These are phyloP conservation scores for Bubalus kerabau DNA, from an alignment of 2,113 vertebrate genomes.

Conservation along the genomic window DNA sequence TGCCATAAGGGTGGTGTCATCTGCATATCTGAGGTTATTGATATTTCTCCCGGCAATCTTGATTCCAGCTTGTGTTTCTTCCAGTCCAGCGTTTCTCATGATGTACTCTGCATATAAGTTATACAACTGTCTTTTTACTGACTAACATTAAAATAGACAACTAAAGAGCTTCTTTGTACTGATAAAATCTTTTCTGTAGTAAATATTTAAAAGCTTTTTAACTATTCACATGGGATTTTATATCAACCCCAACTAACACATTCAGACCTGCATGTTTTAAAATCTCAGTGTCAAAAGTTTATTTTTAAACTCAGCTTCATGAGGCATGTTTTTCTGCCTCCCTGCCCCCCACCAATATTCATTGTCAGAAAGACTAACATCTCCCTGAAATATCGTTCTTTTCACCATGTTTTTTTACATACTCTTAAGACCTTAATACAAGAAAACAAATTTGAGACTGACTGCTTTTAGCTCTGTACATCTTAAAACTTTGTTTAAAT, in stretches of 20 bases:
- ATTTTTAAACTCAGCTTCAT: neutral
- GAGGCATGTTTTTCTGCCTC: neutral
- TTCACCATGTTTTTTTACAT: neutral
- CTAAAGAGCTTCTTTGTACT: neutral
- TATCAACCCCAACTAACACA: neutral
- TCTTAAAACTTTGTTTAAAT: constrained; percentile 1
- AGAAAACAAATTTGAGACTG: neutral
- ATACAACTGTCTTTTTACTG: neutral
- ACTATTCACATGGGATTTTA: neutral
- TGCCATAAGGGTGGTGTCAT: no score
- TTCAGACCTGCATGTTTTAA: neutral
- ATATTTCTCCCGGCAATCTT: no score
- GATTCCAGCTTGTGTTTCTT: no score
- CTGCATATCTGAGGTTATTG: no score
- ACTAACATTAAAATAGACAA: constrained; percentile 1
- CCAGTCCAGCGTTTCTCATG: no score
- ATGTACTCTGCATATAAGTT: no score
- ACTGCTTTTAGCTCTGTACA: neutral
- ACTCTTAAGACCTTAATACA: neutral
- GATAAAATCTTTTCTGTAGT: neutral
- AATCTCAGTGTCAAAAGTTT: constrained; percentile 2
- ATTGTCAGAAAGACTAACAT: neutral
- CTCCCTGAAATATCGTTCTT: neutral
- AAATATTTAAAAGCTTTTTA: neutral
- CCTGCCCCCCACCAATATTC: neutral